These are phyloP conservation scores for Caenorhabditis brenneri DNA, from an alignment of 1,140 invertebrate genomes.

Conservation along the genomic window DNA sequence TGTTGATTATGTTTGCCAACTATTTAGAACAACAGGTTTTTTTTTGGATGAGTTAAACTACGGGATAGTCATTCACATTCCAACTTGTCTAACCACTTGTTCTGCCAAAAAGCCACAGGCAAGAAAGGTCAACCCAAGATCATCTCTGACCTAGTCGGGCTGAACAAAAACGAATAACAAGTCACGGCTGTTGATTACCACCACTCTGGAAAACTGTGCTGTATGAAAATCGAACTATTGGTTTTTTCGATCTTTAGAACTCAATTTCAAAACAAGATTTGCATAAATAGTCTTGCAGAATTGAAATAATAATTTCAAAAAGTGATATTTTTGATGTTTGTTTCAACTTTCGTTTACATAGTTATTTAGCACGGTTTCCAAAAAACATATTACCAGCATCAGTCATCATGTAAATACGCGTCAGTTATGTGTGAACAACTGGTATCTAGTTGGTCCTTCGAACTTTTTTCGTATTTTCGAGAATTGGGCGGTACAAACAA, in stretches of 20 bases:
- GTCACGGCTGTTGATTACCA: no score
- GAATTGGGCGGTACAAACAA: neutral
- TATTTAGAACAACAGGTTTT: no score
- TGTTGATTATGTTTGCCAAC: no score
- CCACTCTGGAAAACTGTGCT: no score
- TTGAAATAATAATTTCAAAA: neutral
- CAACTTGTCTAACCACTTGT: no score
- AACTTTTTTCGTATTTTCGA: slow-evolving; percentile 29
- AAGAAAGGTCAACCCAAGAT: no score
- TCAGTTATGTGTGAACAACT: slow-evolving; percentile 33
- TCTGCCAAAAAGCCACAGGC: no score
- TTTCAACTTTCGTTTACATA: neutral
- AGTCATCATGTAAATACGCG: slow-evolving; percentile 34
- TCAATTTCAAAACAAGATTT: neutral
- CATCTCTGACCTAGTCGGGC: no score
- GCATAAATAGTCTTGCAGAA: neutral
- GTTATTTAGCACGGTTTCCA: neutral
- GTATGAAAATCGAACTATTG: no score
- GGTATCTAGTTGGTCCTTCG: slow-evolving; percentile 18
- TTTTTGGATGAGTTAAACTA: no score
- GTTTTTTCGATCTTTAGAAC: neutral
- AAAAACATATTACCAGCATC: neutral
- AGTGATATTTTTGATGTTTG: neutral
- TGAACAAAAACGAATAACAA: no score
- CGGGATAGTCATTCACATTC: no score